phyloP scores from a whole-genome alignment of 2,113 vertebrate species.

The Beaufortia kweichowensis region DNA sequence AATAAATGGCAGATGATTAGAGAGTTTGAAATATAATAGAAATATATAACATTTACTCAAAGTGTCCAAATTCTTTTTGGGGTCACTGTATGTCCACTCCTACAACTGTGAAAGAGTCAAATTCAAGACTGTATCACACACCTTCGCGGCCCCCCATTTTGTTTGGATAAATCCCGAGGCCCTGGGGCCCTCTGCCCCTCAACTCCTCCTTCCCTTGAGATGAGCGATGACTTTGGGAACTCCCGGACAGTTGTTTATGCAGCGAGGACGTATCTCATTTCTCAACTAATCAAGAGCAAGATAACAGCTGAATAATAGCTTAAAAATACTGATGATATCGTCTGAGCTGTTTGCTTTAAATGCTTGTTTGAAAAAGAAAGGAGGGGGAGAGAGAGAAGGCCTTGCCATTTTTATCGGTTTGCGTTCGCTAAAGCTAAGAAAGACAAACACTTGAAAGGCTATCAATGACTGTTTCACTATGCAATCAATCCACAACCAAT shows the following conservation, averaged over 20 bases:
- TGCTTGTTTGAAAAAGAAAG: constrained; percentile 31
- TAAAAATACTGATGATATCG: constrained; percentile 58
- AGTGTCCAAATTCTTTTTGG: too few species aligned
- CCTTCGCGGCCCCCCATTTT: constrained; percentile 10
- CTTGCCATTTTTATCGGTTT: constrained; percentile 24
- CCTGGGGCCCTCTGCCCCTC: constrained; percentile 30
- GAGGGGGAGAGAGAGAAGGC: constrained; percentile 20
- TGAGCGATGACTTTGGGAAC: constrained; percentile 52
- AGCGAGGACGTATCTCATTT: constrained; percentile 55
- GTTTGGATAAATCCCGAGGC: constrained; percentile 32
- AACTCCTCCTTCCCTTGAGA: constrained; percentile 42
- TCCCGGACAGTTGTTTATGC: constrained; percentile 56
- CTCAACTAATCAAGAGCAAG: constrained; percentile 54
- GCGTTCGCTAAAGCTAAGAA: constrained; percentile 28
- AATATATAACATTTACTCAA: too few species aligned
- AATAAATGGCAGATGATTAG: too few species aligned
- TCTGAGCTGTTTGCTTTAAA: constrained; percentile 50
- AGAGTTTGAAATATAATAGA: too few species aligned
- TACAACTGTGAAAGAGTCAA: constrained; percentile 20
- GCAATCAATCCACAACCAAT: constrained; percentile 36
- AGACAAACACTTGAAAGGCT: constrained; percentile 41
- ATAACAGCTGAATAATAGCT: constrained; percentile 57
- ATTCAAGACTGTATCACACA: constrained; percentile 12
- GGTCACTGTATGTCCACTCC: neutral
- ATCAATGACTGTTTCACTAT: constrained; percentile 27